Percentiles rank a stretch among this genome's conserved stretches.
These are phyloP conservation scores for Colistium nudipinnis DNA, from an alignment of 2,113 vertebrate species.

Conservation along the genomic window DNA sequence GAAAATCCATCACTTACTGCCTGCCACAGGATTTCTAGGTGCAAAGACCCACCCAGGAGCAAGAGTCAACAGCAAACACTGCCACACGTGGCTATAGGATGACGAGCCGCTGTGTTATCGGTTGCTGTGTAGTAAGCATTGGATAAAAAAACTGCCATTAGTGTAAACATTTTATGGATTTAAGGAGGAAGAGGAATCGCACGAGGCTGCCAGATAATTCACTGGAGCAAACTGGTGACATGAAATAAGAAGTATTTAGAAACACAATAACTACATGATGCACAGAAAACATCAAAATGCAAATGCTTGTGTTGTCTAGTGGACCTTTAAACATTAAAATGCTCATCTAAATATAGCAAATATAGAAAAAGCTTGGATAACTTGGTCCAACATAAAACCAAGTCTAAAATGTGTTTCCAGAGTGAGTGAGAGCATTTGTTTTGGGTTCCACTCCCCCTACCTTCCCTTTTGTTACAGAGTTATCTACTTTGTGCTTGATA, in stretches of 20 bases:
- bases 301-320: too few species aligned
- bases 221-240: too few species aligned
- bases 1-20: slow-evolving; percentile 30
- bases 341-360: not conserved
- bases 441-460: slow-evolving; percentile 17
- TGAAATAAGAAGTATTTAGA: too few species aligned
- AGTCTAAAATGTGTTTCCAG: slow-evolving; percentile 9
- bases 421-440: not conserved
- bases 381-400: not conserved
- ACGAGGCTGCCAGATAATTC: too few species aligned
- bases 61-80: slow-evolving; percentile 7
- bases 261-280: too few species aligned
- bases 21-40: slow-evolving; percentile 14
- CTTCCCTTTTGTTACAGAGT: slow-evolving; percentile 28
- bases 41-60: slow-evolving; percentile 29
- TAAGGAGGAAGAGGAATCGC: not conserved
- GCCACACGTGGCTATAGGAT: not conserved
- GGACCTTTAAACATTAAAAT: not conserved
- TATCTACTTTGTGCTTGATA: slow-evolving; percentile 42
- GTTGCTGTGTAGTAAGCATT: not conserved
- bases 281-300: too few species aligned
- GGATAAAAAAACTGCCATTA: not conserved
- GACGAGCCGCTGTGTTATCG: not conserved
- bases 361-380: not conserved
- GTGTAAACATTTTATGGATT: not conserved